A percentile compares a stretch with the other conserved stretches of the same genome.
These are phyloP conservation scores for Cardiocondyla obscurior DNA, from an alignment of 1,140 invertebrate genomes.

Conservation along the genomic window DNA sequence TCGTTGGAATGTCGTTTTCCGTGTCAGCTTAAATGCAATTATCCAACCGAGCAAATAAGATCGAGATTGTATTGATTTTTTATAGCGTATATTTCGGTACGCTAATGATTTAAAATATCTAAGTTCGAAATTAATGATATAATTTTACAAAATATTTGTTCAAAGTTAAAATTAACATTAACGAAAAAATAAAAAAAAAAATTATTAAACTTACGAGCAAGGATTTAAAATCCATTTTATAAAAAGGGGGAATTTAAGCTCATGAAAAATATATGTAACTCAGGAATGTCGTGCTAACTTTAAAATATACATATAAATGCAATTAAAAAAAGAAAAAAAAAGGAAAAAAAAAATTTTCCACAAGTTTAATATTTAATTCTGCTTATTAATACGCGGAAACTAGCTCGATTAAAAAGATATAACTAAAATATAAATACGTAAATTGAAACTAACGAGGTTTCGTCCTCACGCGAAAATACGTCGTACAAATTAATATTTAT, in stretches of 20 bases:
- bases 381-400: background rate
- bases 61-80: conserved; percentile 7
- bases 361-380: background rate
- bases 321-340: background rate
- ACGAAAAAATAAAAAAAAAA: background rate
- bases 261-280: background rate
- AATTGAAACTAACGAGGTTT: background rate
- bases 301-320: background rate
- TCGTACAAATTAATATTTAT: conserved; percentile 22
- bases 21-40: conserved; percentile 37
- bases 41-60: conserved; percentile 26
- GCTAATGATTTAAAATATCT: too few species aligned
- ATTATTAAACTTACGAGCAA: background rate
- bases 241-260: background rate
- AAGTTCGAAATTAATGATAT: background rate
- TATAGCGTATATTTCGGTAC: conserved; percentile 25
- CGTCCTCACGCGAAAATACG: background rate
- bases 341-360: background rate
- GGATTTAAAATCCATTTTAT: background rate
- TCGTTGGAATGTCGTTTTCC: conserved; percentile 43
- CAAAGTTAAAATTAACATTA: background rate
- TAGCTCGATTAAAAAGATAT: background rate
- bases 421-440: background rate
- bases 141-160: conserved; percentile 6
- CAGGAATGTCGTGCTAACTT: background rate